phyloP scores from a whole-genome alignment of 2,113 vertebrate species.

The Penelope pileata region DNA sequence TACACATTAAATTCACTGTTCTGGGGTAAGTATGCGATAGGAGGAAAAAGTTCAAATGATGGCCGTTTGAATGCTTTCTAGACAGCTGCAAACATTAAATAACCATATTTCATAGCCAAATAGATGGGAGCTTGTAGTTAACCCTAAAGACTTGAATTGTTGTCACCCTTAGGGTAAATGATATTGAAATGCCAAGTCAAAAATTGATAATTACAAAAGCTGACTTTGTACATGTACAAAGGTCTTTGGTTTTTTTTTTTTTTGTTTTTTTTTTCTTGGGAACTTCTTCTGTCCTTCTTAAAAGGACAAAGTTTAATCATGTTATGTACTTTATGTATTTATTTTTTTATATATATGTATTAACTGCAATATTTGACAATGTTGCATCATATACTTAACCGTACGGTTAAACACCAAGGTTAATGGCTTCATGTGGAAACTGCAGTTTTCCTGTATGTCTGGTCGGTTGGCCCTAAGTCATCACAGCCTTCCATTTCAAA shows the following conservation, averaged over 20 bases:
- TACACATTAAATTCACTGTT: slow-evolving; percentile 96
- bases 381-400: neutral
- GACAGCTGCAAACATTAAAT: neutral
- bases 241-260: neutral
- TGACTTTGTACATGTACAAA: neutral
- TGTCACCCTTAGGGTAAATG: neutral
- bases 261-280: neutral
- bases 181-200: neutral
- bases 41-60: neutral
- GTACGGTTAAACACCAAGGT: neutral
- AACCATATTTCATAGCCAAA: neutral
- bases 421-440: neutral
- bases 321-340: neutral
- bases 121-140: neutral
- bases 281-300: neutral
- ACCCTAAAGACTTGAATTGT: neutral
- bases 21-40: slow-evolving; percentile 88
- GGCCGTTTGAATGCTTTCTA: neutral
- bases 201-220: neutral
- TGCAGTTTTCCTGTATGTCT: neutral
- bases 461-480: neutral
- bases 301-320: neutral
- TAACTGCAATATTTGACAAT: neutral
- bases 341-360: neutral
- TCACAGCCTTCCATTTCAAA: neutral